Evolutionary conservation across 2,797 vertebrate species (phyloP), one percentile per base, ranked within the genome.

Genomic region (Macrochelys suwanniensis): DNA sequence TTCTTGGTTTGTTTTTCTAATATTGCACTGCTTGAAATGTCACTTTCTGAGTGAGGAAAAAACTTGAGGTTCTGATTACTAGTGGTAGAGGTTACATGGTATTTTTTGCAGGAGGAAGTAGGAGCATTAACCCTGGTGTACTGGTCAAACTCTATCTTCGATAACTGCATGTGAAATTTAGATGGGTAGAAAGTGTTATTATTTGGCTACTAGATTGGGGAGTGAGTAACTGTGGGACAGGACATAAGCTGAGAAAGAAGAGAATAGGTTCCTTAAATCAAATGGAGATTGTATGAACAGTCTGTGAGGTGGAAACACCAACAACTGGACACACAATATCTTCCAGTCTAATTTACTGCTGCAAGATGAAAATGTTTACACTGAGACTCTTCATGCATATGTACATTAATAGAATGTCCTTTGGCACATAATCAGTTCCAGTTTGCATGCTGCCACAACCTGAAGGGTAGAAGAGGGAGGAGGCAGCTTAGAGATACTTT

Each of bases 61-160:
- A 53, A 65, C 5, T 37, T 0, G 42, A 42, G 78, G 21, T 74
- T 23, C 21, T 45, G 84, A 56, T 90, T 19, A 33, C 74, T 82
- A 19, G 54, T 76, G 10, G 7, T 61, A 45, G 91, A 49, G 33
- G 92, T 42, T 94, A 92, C 23, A 10, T 95, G 93, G 61, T 3
- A 0, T 17, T 82, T 90, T 71, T 84, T 53, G 37, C 92, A 89
- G 89, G 94, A 92, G 93, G 92, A 94, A 95, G 81, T 84, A 90
- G 61, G 42, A 49, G 54, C 61, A 76, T 92, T 93, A 49, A 77
- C 19, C 19, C 19, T 71, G n/a, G 65, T 71, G n/a, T 23, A 5
- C 94, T 56, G 95, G 91, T 92, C 88, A 93, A 89, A 94, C 93
- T 97, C 96, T 93, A 94, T 1, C 85, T 28, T 82, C 80, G 87